phyloP scores from a whole-genome alignment of 2,113 vertebrate genomes.

The Semnopithecus entellus region DNA sequence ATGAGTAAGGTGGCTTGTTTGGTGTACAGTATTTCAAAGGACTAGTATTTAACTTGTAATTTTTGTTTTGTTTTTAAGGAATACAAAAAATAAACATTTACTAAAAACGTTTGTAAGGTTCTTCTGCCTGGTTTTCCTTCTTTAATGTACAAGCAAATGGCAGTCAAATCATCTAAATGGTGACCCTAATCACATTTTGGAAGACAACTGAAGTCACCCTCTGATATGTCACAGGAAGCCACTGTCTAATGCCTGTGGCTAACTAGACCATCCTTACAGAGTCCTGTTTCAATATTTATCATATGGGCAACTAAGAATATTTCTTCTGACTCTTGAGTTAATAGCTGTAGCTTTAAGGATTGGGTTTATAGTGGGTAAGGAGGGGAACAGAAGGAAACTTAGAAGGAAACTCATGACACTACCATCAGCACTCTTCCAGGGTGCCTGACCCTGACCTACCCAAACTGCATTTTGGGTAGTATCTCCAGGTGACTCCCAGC shows the following conservation, averaged over 20 bases:
- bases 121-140: neutral
- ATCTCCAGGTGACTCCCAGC: neutral
- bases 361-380: neutral
- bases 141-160: neutral
- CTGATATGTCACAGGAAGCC: neutral
- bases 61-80: constrained; percentile 60
- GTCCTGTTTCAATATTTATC: neutral
- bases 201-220: neutral
- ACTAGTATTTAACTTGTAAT: neutral
- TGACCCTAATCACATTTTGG: neutral
- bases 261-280: neutral
- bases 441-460: neutral
- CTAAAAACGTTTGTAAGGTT: constrained; percentile 19
- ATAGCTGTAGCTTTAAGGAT: neutral
- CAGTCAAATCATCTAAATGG: neutral
- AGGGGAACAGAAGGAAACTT: neutral
- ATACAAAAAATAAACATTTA: constrained; percentile 58
- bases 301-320: neutral
- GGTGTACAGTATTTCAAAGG: neutral
- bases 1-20: constrained; percentile 75
- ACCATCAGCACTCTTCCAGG: neutral
- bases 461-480: neutral
- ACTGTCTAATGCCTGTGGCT: neutral
- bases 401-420: neutral
- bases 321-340: neutral